Base-by-base conservation (phyloP, 2,113 vertebrate genomes). In the Glaucomys volans region DNA sequence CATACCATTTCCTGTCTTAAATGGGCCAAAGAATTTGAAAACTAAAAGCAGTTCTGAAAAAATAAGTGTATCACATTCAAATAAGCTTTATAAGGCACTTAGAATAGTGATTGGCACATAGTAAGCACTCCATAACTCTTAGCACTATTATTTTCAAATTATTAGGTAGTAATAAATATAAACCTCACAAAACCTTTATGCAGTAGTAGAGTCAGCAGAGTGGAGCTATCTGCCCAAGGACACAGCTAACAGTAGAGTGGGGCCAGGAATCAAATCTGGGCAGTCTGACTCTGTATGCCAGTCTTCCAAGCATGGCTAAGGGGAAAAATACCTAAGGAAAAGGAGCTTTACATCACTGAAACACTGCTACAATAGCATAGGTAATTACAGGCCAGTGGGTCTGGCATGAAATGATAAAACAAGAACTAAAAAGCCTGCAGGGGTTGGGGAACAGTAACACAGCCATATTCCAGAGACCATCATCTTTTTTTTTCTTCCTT, bases 41-140 rank as follows among this genome's bases (percentile, higher is more conserved):
- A 87, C 74, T 52, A 95, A 84, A 97, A 57, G 62, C 24, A 84
- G 77, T 67, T 89, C 40, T 82, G 86, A 93, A 93, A 86, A 94
- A 42, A 50, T 0, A 77, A 75, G 35, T 37, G 4, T 47, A 76
- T 67, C 30, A 80, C 71, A 75, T 82, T 84, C 50, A 87, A 57
- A 42, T 85, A 59, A 22, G 44, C 54, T 94, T 93, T 71, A n/a
- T 59, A 82, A 85, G 77, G 59, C 66, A 92, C 72, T 91, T 11
- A 74, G 50, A 79, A 87, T 71, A 87, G 40, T 32, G 7, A 74
- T 20, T 87, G 35, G 72, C 28, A 90, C 13, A 79, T 0, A 42
- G 57, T 30, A 69, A 92, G 66, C 26, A 77, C 20, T 26, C 32
- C 37, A 35, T 14, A 94, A 54, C 91, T 35, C 84, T 22, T 32